Base-by-base conservation (phyloP, 2,113 vertebrate genomes). In the Piprites chloris region DNA sequence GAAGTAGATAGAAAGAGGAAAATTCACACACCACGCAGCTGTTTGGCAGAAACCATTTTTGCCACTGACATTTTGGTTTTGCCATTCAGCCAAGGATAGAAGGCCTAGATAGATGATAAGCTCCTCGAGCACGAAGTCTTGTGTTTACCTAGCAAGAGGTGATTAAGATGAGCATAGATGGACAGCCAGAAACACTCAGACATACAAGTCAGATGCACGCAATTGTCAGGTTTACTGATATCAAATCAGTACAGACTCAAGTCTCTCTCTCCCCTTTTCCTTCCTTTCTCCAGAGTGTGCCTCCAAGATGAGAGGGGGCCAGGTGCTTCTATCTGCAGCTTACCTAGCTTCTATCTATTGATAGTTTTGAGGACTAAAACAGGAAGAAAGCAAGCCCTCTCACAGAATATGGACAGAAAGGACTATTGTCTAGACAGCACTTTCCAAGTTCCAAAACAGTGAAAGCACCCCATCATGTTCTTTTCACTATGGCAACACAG, bases 401-500 rank as follows among this genome's bases (percentile, higher is more conserved):
- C 32, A 35, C 0, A 3, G 42, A 91, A 82, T 18, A 33, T 4
- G 46, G 41, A 58, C 33, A 68, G 26, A 56, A 85, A 66, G 7
- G 44, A 41, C 15, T 58, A 3, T 33, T 77, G 81, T 82, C 44
- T 27, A 78, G 42, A 44, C 35, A 67, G 37, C 17, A 30, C 23
- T 84, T 82, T 17, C 82, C 52, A 74, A 74, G 20, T 13, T 58
- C 26, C 32, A 72, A 39, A 85, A 59, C 1, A 85, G 7, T 8
- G 18, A 85, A 74, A 71, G 21, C 30, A 50, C 20, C 33, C 16
- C 20, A 42, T 33, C 0, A 0, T 12, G 3, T 4, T 67, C 9
- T 35, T 82, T 67, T 35, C 66, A 27, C 33, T 50, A 78, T 11
- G 30, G 39, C 9, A 85, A 58, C 0, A 4, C 1, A 1, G 11